Evolutionary conservation across 2,797 vertebrate species (phyloP).

Genomic region (Gymnocypris eckloni): DNA sequence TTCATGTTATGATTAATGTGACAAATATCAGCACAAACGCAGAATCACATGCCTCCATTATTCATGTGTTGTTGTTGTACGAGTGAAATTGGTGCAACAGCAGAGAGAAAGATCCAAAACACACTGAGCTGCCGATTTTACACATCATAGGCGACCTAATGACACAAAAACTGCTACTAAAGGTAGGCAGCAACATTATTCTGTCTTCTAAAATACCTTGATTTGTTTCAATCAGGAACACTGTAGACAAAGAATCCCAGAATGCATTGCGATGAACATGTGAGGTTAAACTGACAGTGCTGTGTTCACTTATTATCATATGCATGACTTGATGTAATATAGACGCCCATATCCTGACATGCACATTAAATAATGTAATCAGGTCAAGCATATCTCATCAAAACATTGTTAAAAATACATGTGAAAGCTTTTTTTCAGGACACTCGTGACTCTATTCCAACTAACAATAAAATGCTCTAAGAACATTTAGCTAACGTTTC

Average conservation of each 20-base stretch:
- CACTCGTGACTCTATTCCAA: neutral
- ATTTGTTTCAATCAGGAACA: too few relatives aligned
- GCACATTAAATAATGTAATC: neutral
- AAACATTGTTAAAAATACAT: neutral
- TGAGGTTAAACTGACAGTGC: neutral
- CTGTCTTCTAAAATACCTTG: neutral
- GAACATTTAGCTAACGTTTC: neutral
- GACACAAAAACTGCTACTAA: neutral
- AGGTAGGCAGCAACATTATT: too few relatives aligned
- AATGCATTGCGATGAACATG: neutral
- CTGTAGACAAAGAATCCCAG: neutral
- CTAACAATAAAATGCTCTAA: neutral
- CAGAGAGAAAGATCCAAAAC: neutral
- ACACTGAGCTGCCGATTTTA: neutral
- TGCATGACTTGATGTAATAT: neutral
- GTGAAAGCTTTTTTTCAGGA: neutral
- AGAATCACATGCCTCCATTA: constrained; percentile 14
- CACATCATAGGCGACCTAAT: neutral
- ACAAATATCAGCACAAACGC: constrained; percentile 23
- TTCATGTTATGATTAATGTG: constrained; percentile 35
- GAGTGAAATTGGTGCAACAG: neutral
- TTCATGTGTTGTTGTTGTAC: constrained; percentile 2
- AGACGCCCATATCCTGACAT: neutral
- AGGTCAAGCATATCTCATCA: neutral
- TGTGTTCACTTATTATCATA: neutral